Conservation (phyloP, 37 sponge, comb jelly and placozoan genomes). For the Mnemiopsis leidyi region DNA sequence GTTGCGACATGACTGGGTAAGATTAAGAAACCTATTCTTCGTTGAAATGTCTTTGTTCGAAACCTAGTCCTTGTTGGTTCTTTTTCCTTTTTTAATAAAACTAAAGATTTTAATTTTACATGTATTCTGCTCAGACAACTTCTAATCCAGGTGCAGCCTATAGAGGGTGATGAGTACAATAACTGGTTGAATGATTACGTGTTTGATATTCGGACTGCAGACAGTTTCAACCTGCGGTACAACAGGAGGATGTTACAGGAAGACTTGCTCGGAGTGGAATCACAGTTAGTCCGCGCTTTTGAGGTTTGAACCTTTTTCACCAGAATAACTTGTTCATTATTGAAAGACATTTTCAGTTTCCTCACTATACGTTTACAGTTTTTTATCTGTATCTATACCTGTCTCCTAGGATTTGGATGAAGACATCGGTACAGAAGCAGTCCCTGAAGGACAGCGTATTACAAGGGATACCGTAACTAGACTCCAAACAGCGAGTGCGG, state of each 20-base stretch:
- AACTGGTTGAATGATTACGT: not conserved
- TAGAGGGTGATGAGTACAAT: not conserved
- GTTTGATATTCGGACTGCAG: constrained; percentile 12
- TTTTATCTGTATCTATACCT: no score
- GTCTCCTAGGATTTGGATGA: constrained; percentile 18
- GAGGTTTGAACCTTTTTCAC: no score
- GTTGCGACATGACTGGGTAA: not conserved
- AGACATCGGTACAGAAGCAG: constrained; percentile 22
- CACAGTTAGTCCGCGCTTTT: not conserved
- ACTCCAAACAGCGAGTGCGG: not conserved
- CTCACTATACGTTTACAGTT: no score
- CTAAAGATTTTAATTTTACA: no score
- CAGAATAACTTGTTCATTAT: no score
- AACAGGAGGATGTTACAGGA: not conserved
- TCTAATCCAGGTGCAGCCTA: not conserved
- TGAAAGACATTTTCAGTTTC: no score
- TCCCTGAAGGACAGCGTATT: not conserved
- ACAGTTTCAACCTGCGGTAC: not conserved
- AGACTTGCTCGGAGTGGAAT: not conserved
- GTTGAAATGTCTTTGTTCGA: no score
- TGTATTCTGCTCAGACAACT: not conserved
- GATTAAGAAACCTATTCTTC: no score
- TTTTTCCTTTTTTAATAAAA: no score
- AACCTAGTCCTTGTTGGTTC: no score
- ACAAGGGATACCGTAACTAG: not conserved